A percentile compares a stretch with the other conserved stretches of the same genome.
phyloP scores from a whole-genome alignment of 2,888 invertebrate genomes.

The Eilema depressum region DNA sequence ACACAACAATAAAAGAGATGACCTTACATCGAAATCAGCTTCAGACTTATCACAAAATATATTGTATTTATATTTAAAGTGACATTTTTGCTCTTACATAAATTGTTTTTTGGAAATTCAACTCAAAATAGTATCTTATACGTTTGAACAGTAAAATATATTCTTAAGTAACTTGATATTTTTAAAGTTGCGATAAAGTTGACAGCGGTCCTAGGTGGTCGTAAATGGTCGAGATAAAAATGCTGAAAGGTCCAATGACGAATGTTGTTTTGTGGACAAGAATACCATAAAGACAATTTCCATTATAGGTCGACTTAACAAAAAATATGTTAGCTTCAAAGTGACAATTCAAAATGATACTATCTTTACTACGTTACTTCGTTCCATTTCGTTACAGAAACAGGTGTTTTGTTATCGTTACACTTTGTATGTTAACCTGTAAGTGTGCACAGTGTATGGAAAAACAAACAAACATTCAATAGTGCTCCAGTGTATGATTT shows the following conservation, averaged over 20 bases:
- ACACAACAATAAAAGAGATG: constrained; percentile 80
- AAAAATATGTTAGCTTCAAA: constrained; percentile 19
- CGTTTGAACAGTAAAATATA: constrained; percentile 22
- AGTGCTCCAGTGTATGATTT: constrained; percentile 23
- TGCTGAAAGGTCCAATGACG: constrained; percentile 51
- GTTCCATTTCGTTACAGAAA: constrained; percentile 23
- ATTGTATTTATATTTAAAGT: constrained; percentile 53
- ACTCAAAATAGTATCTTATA: background rate
- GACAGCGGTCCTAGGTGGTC: constrained; percentile 62
- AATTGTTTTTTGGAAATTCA: constrained; percentile 16
- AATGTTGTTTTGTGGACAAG: constrained; percentile 47
- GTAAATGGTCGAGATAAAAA: constrained; percentile 64
- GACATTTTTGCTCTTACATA: constrained; percentile 47
- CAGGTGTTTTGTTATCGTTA: constrained; percentile 30
- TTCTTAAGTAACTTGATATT: constrained; percentile 33
- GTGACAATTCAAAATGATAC: constrained; percentile 15
- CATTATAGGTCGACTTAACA: constrained; percentile 33
- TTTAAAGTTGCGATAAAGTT: constrained; percentile 50
- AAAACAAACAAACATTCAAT: constrained; percentile 5
- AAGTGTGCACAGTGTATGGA: background rate
- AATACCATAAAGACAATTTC: constrained; percentile 28
- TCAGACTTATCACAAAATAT: constrained; percentile 59
- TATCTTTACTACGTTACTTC: constrained; percentile 17
- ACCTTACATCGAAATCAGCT: constrained; percentile 75
- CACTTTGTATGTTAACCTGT: constrained; percentile 13